A percentile compares a stretch with the other conserved stretches of the same genome.
Conservation (phyloP, 2,113 vertebrate species). For the Malurus cyaneus region DNA sequence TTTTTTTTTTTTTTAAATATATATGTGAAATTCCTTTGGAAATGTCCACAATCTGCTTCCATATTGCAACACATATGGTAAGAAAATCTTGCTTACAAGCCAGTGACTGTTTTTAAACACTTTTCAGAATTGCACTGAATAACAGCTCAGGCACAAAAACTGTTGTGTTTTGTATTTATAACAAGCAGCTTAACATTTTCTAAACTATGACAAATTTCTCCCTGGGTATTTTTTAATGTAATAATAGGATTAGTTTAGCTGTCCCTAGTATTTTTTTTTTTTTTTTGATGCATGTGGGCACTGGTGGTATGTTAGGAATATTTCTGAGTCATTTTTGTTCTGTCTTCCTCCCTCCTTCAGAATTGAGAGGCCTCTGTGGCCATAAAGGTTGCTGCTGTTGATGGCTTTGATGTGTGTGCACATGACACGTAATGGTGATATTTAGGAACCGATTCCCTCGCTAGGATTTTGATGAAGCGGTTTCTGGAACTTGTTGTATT, state of each 20-base stretch:
- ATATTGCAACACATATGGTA: conserved; percentile 32
- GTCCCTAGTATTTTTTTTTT: neutral
- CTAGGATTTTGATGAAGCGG: neutral
- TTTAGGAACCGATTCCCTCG: conserved; percentile 1
- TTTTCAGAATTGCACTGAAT: neutral
- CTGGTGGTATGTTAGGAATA: neutral
- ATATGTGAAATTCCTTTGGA: conserved; percentile 15
- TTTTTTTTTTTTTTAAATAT: neutral
- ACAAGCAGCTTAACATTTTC: conserved; percentile 8
- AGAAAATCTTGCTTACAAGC: conserved; percentile 31
- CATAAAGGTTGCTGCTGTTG: neutral
- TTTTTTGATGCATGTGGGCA: neutral
- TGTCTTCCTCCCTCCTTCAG: neutral
- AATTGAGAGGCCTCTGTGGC: neutral
- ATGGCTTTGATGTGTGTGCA: neutral
- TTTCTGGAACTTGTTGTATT: conserved; percentile 11
- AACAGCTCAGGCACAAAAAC: neutral
- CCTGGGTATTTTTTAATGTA: neutral
- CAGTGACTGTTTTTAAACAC: conserved; percentile 39
- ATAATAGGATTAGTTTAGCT: neutral
- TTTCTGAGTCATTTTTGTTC: conserved; percentile 1
- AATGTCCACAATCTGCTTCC: conserved; percentile 12
- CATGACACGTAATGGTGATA: neutral
- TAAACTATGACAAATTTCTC: conserved; percentile 21
- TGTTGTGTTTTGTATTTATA: neutral